A percentile compares a stretch with the other conserved stretches of the same genome.
phyloP scores from a whole-genome alignment of 2,888 invertebrate genomes.

The Exocentrus adspersus region DNA sequence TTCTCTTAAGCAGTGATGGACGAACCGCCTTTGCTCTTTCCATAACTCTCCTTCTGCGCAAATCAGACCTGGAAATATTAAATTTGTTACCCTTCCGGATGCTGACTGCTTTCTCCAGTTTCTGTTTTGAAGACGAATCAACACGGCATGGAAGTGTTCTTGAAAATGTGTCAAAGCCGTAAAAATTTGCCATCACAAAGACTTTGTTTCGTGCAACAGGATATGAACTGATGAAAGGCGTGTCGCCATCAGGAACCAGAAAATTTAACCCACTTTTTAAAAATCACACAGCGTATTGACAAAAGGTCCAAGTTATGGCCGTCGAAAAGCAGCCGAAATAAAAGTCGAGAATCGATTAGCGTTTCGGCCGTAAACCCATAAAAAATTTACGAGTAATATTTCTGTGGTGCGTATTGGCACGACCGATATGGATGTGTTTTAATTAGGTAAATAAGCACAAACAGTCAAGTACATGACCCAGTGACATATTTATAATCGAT shows the following conservation, averaged over 20 bases:
- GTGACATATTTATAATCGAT: constrained; percentile 9
- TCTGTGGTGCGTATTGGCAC: background rate
- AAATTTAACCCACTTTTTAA: too few species aligned
- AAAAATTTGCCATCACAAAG: too few species aligned
- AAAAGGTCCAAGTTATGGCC: too few species aligned
- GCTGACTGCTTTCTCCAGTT: too few species aligned
- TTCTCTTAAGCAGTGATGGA: constrained; percentile 76
- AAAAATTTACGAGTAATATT: constrained; percentile 15
- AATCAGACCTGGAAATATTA: constrained; percentile 76
- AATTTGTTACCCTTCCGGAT: too few species aligned
- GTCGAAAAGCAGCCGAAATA: background rate
- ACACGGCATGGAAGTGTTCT: too few species aligned
- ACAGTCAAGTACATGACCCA: constrained; percentile 15
- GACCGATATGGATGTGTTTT: constrained; percentile 7
- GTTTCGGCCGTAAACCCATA: constrained; percentile 5
- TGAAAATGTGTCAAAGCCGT: too few species aligned
- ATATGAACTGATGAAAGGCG: too few species aligned
- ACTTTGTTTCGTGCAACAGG: too few species aligned
- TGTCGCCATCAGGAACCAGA: too few species aligned
- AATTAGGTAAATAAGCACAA: constrained; percentile 4
- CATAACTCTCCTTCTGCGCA: constrained; percentile 84
- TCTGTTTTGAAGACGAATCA: too few species aligned
- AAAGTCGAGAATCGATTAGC: constrained; percentile 3
- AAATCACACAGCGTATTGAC: too few species aligned
- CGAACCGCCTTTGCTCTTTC: constrained; percentile 84